These are phyloP conservation scores for Grus americana DNA, from an alignment of 2,113 vertebrate genomes.

Conservation along the genomic window DNA sequence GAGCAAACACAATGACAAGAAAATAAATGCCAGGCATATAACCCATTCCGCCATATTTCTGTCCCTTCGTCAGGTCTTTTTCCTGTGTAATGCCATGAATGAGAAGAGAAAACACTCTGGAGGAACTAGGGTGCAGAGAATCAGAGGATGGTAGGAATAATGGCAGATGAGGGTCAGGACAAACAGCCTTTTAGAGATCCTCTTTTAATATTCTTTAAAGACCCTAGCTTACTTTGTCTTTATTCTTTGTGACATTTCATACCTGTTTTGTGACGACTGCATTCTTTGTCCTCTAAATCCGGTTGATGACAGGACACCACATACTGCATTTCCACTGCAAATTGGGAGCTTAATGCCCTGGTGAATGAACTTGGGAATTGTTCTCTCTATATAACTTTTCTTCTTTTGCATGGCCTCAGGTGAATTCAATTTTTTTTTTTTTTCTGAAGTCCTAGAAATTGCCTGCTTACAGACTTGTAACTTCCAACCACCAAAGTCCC, in stretches of 20 bases:
- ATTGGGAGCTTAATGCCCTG: constrained; percentile 6
- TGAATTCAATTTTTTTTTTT: constrained; percentile 56
- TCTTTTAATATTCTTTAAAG: not conserved
- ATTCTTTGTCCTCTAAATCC: not conserved
- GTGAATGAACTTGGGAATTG: constrained; percentile 45
- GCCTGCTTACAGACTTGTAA: constrained; percentile 54
- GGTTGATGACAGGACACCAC: not conserved
- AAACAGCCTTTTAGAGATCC: not conserved
- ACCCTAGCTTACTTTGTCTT: not conserved
- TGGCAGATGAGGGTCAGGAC: not conserved
- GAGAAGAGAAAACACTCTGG: not conserved
- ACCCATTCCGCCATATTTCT: not conserved
- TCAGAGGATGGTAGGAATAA: not conserved
- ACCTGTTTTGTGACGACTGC: not conserved
- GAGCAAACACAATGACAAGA: not conserved
- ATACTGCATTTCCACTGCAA: not conserved
- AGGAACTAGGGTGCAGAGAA: not conserved
- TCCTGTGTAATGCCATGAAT: not conserved
- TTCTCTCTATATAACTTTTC: constrained; percentile 41
- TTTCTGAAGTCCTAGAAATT: constrained; percentile 46
- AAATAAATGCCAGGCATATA: not conserved
- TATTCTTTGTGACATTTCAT: not conserved
- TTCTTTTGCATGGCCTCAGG: constrained; percentile 39
- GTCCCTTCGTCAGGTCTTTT: not conserved
- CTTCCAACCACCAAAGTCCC: constrained; percentile 65